Base-by-base conservation (phyloP, 2,797 vertebrate genomes). In the Characodon lateralis region DNA sequence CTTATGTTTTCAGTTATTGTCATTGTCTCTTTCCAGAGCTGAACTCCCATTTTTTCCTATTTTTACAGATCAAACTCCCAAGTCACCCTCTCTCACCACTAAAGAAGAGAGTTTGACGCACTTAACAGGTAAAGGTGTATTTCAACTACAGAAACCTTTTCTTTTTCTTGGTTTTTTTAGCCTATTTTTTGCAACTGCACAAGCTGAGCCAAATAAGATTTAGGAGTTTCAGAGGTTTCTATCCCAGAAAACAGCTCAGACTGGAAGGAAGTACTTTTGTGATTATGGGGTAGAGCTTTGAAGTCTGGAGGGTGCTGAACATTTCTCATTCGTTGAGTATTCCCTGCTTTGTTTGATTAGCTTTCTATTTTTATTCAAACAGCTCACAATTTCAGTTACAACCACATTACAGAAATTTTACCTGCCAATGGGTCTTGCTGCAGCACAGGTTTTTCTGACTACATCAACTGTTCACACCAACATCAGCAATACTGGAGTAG, bases 41-140 rank as follows among this genome's bases (percentile, higher is more conserved):
- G 1, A 71, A 74, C 78, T 69, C 18, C 22, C 4, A 48, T 61
- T 68, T 69, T 51, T n/a, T 16, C 12, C 26, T 22, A 1, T 18
- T 41, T 39, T 13, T 68, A 22, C 41, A 6, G 22, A 14, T 56
- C 58, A 35, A 6, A 5, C 28, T 41, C n/a, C 74, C 88, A 90
- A 24, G 46, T 63, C 82, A 22, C 10, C 84, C 50, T 66, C 71
- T 14, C 28, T 85, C 72, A 78, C 35, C 83, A 87, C 63, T 68
- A 26, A 83, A 75, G 75, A 0, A 48, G 2, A 1, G 6, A 41
- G 6, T 5, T 8, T 13, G 8, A 13, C 66, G 9, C 56, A 10
- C 20, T 24, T 24, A n/a, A 22, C 24, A 70, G 66, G 66, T 69
- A 69, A 70, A 48, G 24, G 8, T 59, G 53, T 6, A 51, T 51